Percentiles rank a stretch among this genome's conserved stretches.
Evolutionary conservation across 2,797 vertebrate genomes (phyloP).

Genomic region (Carcharodon carcharias): DNA sequence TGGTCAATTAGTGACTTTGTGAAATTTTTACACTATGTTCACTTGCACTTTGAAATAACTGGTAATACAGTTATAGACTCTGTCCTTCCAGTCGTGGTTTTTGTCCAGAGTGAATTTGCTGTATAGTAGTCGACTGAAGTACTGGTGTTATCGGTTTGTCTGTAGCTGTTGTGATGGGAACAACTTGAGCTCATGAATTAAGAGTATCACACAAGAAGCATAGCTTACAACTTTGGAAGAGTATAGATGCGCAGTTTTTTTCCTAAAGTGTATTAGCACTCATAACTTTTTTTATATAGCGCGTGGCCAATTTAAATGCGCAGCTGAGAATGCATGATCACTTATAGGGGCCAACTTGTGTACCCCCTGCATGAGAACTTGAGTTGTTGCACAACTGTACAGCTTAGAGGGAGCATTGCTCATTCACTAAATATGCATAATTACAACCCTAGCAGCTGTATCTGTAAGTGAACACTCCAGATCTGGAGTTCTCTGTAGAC

Average conservation of each 20-base stretch:
- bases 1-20: neutral
- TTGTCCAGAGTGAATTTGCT: neutral
- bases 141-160: neutral
- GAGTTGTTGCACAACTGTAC: neutral
- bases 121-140: neutral
- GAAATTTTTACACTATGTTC: neutral
- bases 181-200: neutral
- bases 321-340: too few relatives aligned
- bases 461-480: neutral
- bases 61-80: neutral
- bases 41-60: neutral
- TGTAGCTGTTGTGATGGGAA: neutral
- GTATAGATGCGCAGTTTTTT: neutral
- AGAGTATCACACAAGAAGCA: neutral
- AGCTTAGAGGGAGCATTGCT: neutral
- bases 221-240: neutral
- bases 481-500: neutral
- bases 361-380: neutral
- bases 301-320: too few relatives aligned
- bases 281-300: too few relatives aligned
- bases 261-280: neutral
- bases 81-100: too few relatives aligned
- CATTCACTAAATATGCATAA: neutral
- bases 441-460: neutral
- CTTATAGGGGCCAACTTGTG: too few relatives aligned